A percentile compares a stretch with the other conserved stretches of the same genome.
These are phyloP conservation scores for Ptychadena robeensis DNA, from an alignment of 2,797 vertebrate species.

Conservation along the genomic window DNA sequence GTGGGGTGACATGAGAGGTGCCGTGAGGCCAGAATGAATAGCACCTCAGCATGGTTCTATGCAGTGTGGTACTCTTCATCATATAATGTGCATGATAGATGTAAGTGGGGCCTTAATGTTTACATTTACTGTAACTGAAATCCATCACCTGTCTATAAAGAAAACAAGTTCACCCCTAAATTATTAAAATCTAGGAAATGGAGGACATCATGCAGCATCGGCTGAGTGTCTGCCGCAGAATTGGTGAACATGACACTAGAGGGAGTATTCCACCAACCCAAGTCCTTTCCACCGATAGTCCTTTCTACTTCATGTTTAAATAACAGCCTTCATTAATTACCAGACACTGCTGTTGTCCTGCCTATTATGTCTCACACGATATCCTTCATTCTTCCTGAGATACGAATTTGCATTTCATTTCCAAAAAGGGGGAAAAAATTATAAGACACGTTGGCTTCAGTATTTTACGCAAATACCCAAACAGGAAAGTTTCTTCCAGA, in stretches of 20 bases:
- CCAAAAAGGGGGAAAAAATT: slow-evolving; percentile 1
- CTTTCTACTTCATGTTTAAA: slow-evolving; percentile 7
- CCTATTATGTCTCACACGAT: slow-evolving; percentile 39
- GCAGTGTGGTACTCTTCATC: too few relatives aligned
- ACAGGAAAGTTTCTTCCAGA: slow-evolving; percentile 69
- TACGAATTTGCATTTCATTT: slow-evolving; percentile 51
- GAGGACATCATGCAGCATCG: too few relatives aligned
- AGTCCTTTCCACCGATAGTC: not conserved
- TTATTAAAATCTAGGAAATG: too few relatives aligned
- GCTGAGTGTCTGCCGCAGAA: not conserved
- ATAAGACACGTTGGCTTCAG: slow-evolving; percentile 56
- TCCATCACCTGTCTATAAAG: too few relatives aligned
- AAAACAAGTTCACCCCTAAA: too few relatives aligned
- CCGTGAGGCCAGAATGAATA: too few relatives aligned
- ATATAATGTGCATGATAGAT: too few relatives aligned
- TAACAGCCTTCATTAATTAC: slow-evolving; percentile 42
- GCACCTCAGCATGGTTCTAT: too few relatives aligned
- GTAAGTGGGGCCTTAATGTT: too few relatives aligned
- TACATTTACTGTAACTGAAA: too few relatives aligned
- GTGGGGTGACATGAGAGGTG: too few relatives aligned
- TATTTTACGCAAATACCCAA: slow-evolving; percentile 63
- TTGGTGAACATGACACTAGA: slow-evolving; percentile 3
- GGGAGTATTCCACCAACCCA: slow-evolving; percentile 5
- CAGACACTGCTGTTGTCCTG: slow-evolving; percentile 9
- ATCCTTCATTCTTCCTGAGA: slow-evolving; percentile 37